Percentiles rank a stretch among this genome's conserved stretches.
These are phyloP conservation scores for Spea multiplicata DNA, from an alignment of 2,113 vertebrate genomes.

Conservation along the genomic window DNA sequence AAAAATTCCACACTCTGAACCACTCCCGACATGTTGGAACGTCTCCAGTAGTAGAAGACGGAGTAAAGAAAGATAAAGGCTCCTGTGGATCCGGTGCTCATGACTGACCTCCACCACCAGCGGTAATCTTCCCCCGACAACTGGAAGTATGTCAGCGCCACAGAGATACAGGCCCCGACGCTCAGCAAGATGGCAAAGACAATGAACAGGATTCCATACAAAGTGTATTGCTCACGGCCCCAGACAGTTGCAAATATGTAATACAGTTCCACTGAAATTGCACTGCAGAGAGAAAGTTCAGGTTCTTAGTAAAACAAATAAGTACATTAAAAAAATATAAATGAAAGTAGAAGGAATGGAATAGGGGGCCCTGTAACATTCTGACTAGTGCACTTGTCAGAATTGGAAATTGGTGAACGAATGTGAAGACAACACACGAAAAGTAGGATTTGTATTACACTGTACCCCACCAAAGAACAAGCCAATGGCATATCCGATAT, in stretches of 20 bases:
- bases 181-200: conserved; percentile 89
- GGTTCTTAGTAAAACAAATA: too few species aligned
- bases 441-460: too few species aligned
- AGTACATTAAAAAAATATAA: too few species aligned
- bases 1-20: conserved; percentile 91
- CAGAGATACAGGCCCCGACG: conserved; percentile 88
- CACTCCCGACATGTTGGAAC: conserved; percentile 86
- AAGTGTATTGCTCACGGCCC: conserved; percentile 90
- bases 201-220: conserved; percentile 88
- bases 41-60: conserved; percentile 84
- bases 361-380: too few species aligned
- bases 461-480: too few species aligned
- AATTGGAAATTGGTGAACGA: too few species aligned
- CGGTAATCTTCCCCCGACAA: conserved; percentile 87
- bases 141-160: conserved; percentile 91
- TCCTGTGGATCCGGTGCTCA: conserved; percentile 85
- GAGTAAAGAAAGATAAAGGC: conserved; percentile 91
- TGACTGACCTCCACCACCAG: conserved; percentile 90
- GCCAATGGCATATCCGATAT: too few species aligned
- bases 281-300: conserved; percentile 61
- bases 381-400: too few species aligned
- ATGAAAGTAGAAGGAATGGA: too few species aligned
- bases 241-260: conserved; percentile 92
- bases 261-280: conserved; percentile 91
- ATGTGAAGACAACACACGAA: too few species aligned